phyloP scores from a whole-genome alignment of 2,113 vertebrate genomes.

The Orthonyx spaldingii region DNA sequence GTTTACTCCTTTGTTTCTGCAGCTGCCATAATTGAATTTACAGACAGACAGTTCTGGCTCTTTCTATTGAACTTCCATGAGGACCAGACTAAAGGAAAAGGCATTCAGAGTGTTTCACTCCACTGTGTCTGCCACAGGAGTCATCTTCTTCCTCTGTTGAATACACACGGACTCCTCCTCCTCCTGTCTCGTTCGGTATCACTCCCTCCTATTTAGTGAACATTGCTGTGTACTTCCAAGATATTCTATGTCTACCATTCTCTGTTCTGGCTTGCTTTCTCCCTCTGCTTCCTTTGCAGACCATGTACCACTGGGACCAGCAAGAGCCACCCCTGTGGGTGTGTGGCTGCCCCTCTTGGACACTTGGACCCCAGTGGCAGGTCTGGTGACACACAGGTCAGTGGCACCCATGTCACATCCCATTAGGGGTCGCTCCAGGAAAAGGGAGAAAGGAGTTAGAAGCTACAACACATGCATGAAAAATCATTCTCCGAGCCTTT shows the following conservation, averaged over 20 bases:
- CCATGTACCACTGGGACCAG: accelerated
- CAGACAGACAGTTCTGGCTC: background rate
- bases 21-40: background rate
- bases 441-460: background rate
- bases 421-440: background rate
- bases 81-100: background rate
- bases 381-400: background rate
- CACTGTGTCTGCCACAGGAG: background rate
- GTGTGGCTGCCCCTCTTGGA: background rate
- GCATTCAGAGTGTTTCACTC: background rate
- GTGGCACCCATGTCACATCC: background rate
- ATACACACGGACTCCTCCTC: background rate
- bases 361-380: accelerated
- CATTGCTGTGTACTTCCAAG: background rate
- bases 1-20: background rate
- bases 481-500: background rate
- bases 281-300: background rate
- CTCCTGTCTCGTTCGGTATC: background rate
- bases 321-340: background rate
- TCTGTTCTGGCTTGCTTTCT: background rate
- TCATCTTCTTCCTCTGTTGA: background rate
- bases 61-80: background rate
- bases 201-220: background rate
- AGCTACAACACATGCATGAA: background rate
- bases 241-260: background rate